Conservation (phyloP, 2,888 invertebrate genomes). For the Campoplex nolae region DNA sequence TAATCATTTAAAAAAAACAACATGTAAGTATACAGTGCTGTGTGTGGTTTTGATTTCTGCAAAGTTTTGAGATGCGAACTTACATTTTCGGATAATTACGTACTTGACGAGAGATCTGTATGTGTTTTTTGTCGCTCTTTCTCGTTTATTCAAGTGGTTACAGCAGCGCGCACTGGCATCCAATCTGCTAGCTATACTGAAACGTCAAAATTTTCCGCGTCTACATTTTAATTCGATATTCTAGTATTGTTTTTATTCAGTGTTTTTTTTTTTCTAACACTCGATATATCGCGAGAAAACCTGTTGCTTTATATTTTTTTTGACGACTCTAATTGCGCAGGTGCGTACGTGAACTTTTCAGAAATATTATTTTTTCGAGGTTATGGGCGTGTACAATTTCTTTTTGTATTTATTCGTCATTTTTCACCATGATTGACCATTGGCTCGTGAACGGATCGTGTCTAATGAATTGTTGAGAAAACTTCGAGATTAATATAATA, state of each 20-base stretch:
- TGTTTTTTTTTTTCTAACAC: not conserved
- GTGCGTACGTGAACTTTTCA: slow-evolving; percentile 4
- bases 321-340: slow-evolving; percentile 34
- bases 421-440: not conserved
- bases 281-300: not conserved
- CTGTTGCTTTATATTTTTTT: slow-evolving; percentile 15
- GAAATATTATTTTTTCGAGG: slow-evolving; percentile 68
- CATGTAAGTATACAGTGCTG: not conserved
- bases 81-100: slow-evolving; percentile 1
- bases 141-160: not conserved
- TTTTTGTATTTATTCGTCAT: not conserved
- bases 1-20: not conserved
- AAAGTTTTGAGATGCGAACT: not conserved
- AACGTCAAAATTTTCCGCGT: slow-evolving; percentile 28
- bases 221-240: not conserved
- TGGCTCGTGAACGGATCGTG: no score
- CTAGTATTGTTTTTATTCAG: not conserved
- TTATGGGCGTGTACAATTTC: slow-evolving; percentile 76
- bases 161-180: not conserved
- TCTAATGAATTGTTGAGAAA: not conserved
- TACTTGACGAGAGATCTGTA: not conserved
- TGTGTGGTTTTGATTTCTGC: not conserved
- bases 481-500: not conserved
- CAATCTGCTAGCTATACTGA: slow-evolving; percentile 8
- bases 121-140: not conserved